Conservation (phyloP, 2,888 invertebrate genomes). For the Philereme transversata region DNA sequence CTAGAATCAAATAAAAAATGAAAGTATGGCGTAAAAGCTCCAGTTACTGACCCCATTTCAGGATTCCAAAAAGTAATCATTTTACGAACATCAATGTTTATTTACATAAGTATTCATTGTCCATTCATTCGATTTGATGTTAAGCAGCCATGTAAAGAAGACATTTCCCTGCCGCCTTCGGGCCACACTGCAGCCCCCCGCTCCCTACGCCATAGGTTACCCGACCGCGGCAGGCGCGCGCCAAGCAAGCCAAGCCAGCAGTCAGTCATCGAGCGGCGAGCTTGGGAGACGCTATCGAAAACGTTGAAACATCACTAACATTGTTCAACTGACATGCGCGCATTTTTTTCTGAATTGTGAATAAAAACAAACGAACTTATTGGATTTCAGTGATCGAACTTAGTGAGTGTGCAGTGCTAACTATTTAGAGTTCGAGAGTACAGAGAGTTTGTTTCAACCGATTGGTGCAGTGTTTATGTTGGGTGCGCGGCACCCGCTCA, state of each 20-base stretch:
- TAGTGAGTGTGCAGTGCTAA: conserved; percentile 69
- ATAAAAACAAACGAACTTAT: conserved; percentile 71
- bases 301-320: conserved; percentile 43
- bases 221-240: conserved; percentile 59
- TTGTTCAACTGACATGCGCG: conserved; percentile 73
- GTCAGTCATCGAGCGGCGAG: conserved; percentile 80
- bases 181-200: conserved; percentile 42
- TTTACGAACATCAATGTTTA: not conserved
- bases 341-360: conserved; percentile 67
- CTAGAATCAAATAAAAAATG: no score
- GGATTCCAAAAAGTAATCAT: not conserved
- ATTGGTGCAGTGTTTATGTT: conserved; percentile 83
- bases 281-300: conserved; percentile 48
- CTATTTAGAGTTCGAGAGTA: conserved; percentile 44
- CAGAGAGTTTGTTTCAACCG: conserved; percentile 62
- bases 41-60: not conserved
- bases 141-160: conserved; percentile 49
- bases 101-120: conserved; percentile 18
- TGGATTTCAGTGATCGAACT: conserved; percentile 76
- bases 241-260: conserved; percentile 35
- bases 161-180: conserved; percentile 39
- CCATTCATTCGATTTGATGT: conserved; percentile 58
- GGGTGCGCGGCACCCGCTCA: conserved; percentile 72
- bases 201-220: conserved; percentile 43
- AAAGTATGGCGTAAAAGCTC: not conserved